Percentiles rank a stretch among this genome's conserved stretches.
Conservation (phyloP, 2,113 vertebrate species). For the Saimiri boliviensis region DNA sequence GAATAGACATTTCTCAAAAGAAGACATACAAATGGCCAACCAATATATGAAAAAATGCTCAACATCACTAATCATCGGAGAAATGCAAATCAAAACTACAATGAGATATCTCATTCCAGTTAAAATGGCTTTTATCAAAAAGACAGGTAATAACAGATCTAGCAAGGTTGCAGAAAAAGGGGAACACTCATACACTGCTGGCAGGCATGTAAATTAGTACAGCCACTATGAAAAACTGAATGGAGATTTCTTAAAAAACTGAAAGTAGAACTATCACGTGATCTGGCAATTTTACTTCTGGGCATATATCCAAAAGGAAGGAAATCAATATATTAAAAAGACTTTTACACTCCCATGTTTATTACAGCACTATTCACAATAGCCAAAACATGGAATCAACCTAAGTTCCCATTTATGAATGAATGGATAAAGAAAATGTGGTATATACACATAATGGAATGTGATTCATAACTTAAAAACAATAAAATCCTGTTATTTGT, state of each 20-base stretch:
- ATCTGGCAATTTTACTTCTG: neutral
- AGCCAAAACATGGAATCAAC: neutral
- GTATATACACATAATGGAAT: neutral
- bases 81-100: neutral
- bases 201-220: neutral
- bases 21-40: neutral
- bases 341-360: neutral
- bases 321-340: neutral
- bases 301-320: neutral
- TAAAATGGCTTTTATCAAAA: neutral
- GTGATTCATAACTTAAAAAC: neutral
- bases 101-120: neutral
- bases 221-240: neutral
- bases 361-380: neutral
- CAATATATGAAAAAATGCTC: neutral
- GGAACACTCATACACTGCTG: neutral
- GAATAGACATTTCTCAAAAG: neutral
- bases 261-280: neutral
- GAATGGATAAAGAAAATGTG: neutral
- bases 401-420: neutral
- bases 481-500: neutral
- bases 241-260: neutral
- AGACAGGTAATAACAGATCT: neutral
- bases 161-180: neutral
- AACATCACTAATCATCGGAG: neutral